Evolutionary conservation across 1,140 invertebrate genomes (phyloP).

Genomic region (Agraylea sexmaculata): DNA sequence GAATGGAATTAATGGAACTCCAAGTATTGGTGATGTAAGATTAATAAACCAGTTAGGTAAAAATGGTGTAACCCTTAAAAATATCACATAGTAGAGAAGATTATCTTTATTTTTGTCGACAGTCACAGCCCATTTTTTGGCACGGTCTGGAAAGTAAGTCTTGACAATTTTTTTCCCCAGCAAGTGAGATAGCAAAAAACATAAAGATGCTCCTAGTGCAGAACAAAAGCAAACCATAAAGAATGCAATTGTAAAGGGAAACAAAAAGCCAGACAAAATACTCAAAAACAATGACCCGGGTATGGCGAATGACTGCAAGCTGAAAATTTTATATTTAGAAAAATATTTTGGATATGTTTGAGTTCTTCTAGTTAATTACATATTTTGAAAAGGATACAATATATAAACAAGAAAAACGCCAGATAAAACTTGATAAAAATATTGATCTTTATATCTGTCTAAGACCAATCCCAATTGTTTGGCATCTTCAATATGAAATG

Average conservation of each 20-base stretch:
- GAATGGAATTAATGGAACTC: constrained; percentile 87
- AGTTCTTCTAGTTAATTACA: constrained; percentile 8
- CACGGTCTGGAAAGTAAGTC: constrained; percentile 82
- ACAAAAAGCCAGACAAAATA: constrained; percentile 94
- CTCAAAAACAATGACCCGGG: constrained; percentile 97
- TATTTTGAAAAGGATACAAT: constrained; percentile 83
- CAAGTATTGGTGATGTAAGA: constrained; percentile 89
- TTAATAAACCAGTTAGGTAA: constrained; percentile 99
- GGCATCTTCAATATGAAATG: constrained; percentile 89
- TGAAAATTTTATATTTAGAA: constrained; percentile 39
- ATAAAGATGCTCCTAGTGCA: constrained; percentile 88
- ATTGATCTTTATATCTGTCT: constrained; percentile 86
- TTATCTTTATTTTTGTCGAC: constrained; percentile 79
- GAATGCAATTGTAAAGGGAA: constrained; percentile 84
- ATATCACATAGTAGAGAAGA: constrained; percentile 93
- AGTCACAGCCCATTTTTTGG: constrained; percentile 71
- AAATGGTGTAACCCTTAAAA: constrained; percentile 93
- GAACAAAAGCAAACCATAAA: constrained; percentile 91
- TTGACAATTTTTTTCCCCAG: constrained; percentile 75
- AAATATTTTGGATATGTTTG: constrained; percentile 6
- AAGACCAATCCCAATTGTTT: constrained; percentile 87
- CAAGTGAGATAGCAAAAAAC: constrained; percentile 85
- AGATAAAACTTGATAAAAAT: constrained; percentile 83
- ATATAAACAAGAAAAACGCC: constrained; percentile 90
- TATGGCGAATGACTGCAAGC: constrained; percentile 98